These are phyloP conservation scores for Dichetophora obliterata DNA, from an alignment of 2,888 invertebrate genomes.

Conservation along the genomic window DNA sequence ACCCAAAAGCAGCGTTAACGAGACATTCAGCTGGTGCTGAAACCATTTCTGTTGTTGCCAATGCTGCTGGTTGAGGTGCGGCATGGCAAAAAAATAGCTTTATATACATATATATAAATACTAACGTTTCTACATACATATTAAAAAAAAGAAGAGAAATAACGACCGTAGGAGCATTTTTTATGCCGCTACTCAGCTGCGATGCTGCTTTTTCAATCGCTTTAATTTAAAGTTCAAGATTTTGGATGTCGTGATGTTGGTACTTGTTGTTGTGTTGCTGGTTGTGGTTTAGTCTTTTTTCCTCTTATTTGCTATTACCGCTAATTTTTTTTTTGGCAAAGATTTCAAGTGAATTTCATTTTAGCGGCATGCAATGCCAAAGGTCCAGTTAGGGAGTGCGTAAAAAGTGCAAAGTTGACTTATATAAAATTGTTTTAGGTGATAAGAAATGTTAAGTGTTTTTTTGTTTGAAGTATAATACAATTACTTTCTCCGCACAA, in stretches of 20 bases:
- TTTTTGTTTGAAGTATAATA: no score
- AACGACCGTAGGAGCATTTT: background rate
- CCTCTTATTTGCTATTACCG: conserved; percentile 1
- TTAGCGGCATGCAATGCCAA: conserved; percentile 40
- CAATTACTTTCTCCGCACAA: no score
- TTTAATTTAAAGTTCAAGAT: conserved; percentile 51
- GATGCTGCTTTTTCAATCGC: conserved; percentile 33
- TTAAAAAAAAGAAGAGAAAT: background rate
- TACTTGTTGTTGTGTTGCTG: conserved; percentile 30
- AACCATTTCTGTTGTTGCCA: background rate
- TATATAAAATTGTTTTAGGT: no score
- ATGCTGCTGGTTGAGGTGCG: conserved; percentile 31
- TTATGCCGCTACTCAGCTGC: conserved; percentile 7
- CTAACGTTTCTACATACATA: background rate
- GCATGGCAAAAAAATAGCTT: background rate
- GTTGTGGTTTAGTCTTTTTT: conserved; percentile 18
- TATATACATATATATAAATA: background rate
- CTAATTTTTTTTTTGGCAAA: conserved; percentile 13
- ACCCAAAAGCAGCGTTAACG: conserved; percentile 36
- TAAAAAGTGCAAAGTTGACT: background rate
- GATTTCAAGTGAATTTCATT: conserved; percentile 1
- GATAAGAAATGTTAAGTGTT: no score
- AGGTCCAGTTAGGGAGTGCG: conserved; percentile 13
- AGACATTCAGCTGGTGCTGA: conserved; percentile 24
- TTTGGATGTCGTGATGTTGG: conserved; percentile 42